Conservation (phyloP, 1,140 invertebrate genomes). For the Neodiprion fabricii region DNA sequence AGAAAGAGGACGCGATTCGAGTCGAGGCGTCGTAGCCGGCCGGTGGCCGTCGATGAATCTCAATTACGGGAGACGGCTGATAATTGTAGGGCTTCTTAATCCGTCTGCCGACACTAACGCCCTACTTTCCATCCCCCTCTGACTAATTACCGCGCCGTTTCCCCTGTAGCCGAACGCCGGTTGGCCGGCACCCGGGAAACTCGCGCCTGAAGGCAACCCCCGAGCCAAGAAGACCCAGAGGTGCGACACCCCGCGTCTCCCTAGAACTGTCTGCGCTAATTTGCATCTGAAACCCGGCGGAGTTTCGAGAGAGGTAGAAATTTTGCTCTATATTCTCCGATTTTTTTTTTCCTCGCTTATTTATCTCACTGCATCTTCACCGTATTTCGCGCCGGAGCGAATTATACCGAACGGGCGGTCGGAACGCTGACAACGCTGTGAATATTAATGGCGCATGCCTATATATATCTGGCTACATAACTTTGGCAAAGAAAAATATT, state of each 20-base stretch:
- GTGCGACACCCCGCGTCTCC: constrained; percentile 8
- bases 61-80: not conserved
- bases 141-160: too few species aligned
- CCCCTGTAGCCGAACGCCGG: too few species aligned
- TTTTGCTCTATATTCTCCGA: not conserved
- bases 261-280: not conserved
- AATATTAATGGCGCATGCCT: constrained; percentile 49
- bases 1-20: too few species aligned
- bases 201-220: not conserved
- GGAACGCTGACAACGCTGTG: constrained; percentile 32
- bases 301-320: not conserved
- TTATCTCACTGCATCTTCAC: constrained; percentile 1
- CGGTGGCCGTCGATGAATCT: not conserved
- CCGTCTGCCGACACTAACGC: constrained; percentile 15
- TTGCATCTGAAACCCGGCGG: constrained; percentile 7
- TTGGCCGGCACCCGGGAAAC: too few species aligned
- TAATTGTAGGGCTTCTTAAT: constrained; percentile 16
- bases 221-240: constrained; percentile 11
- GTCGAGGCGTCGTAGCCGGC: too few species aligned
- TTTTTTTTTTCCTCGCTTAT: not conserved
- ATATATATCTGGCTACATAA: not conserved
- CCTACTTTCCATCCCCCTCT: constrained; percentile 9
- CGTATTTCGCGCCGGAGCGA: not conserved
- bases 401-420: constrained; percentile 15
- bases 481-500: constrained; percentile 50